These are phyloP conservation scores for Himalopsyche anomala DNA, from an alignment of 2,888 invertebrate genomes.

Conservation along the genomic window DNA sequence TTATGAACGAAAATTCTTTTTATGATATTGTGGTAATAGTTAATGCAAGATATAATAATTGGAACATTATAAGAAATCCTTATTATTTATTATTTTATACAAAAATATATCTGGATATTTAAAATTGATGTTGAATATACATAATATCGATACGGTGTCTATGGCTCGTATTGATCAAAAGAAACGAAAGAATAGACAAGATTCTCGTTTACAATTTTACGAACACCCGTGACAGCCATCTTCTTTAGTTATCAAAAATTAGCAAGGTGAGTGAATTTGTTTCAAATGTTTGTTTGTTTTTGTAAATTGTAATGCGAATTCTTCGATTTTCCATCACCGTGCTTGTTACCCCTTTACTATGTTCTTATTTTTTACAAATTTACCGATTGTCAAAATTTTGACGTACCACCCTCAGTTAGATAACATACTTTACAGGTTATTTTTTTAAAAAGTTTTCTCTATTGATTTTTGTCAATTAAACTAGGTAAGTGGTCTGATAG, in stretches of 20 bases:
- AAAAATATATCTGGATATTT: too few species aligned
- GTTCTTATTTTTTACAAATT: background rate
- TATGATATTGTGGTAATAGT: too few species aligned
- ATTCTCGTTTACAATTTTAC: conserved; percentile 13
- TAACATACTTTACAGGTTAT: conserved; percentile 31
- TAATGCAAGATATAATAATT: too few species aligned
- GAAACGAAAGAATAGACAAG: background rate
- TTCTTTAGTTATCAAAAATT: conserved; percentile 5
- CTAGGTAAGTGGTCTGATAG: background rate
- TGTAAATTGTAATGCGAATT: background rate
- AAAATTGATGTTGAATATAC: too few species aligned
- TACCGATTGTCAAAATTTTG: conserved; percentile 33
- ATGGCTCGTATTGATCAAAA: background rate
- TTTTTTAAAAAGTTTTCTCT: background rate
- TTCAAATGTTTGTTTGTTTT: background rate
- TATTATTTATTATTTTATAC: too few species aligned
- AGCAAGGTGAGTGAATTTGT: background rate
- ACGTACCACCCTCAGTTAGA: conserved; percentile 19
- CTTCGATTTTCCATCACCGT: background rate
- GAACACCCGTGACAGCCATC: conserved; percentile 40
- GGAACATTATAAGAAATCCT: too few species aligned
- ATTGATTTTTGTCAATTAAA: background rate
- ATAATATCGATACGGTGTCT: background rate
- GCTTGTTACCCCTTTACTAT: background rate
- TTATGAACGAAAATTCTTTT: too few species aligned